Percentiles rank a stretch among this genome's conserved stretches.
phyloP scores from a whole-genome alignment of 2,797 vertebrate genomes.

The Tokudaia tokunoshimensis region DNA sequence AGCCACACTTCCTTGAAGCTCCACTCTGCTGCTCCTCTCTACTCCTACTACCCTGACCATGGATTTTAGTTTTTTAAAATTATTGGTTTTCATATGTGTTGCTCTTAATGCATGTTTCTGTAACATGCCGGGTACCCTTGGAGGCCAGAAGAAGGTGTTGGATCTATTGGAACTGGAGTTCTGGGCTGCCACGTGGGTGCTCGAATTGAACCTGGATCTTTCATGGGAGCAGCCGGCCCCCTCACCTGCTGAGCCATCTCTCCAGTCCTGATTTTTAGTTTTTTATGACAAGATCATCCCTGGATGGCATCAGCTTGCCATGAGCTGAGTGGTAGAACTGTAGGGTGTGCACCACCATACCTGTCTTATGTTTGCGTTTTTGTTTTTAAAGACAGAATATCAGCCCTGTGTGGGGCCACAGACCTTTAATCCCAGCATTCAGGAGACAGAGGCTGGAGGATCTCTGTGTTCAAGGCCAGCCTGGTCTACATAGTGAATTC shows the following conservation, averaged over 20 bases:
- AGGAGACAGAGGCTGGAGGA: background rate
- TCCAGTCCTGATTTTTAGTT: background rate
- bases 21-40: background rate
- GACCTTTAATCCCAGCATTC: background rate
- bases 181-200: background rate
- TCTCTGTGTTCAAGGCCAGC: background rate
- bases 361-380: background rate
- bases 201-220: background rate
- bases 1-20: background rate
- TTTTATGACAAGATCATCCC: background rate
- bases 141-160: background rate
- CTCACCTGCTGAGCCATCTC: background rate
- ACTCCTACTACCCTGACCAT: fast-evolving
- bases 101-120: background rate
- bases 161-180: background rate
- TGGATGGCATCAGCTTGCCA: background rate
- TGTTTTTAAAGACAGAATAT: background rate
- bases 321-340: background rate
- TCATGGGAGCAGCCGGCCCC: background rate
- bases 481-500: background rate
- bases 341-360: background rate
- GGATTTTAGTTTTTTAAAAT: background rate
- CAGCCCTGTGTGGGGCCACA: background rate
- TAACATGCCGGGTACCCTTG: background rate
- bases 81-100: background rate